Evolutionary conservation across 2,797 vertebrate genomes (phyloP).

Genomic region (Micropoecilia bifurca): DNA sequence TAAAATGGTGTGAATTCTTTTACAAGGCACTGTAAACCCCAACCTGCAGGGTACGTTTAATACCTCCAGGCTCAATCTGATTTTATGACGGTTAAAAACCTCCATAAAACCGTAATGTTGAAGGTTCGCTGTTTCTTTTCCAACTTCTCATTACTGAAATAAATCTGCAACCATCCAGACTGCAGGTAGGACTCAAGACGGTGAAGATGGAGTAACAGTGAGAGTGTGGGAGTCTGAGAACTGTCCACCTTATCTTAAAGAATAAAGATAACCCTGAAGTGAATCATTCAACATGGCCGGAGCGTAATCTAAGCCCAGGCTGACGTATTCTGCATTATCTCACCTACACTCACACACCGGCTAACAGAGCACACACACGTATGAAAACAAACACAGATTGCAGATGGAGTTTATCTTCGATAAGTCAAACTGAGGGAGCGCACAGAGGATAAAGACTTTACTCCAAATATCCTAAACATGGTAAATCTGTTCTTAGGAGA

Average conservation of each 20-base stretch:
- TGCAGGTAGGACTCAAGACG: slow-evolving; percentile 40
- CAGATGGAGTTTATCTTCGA: slow-evolving; percentile 59
- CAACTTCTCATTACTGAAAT: slow-evolving; percentile 17
- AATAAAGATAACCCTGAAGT: slow-evolving; percentile 77
- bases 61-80: slow-evolving; percentile 11
- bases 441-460: slow-evolving; percentile 43
- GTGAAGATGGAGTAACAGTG: slow-evolving; percentile 20
- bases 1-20: not conserved
- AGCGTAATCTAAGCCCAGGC: slow-evolving; percentile 55
- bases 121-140: slow-evolving; percentile 16
- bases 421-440: slow-evolving; percentile 58
- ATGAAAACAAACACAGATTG: slow-evolving; percentile 69
- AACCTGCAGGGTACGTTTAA: slow-evolving; percentile 10
- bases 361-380: not conserved
- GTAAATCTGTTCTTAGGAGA: slow-evolving; percentile 53
- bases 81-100: slow-evolving; percentile 7
- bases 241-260: slow-evolving; percentile 65
- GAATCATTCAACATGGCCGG: slow-evolving; percentile 69
- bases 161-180: slow-evolving; percentile 9
- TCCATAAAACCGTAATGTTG: not conserved
- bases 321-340: slow-evolving; percentile 70
- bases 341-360: slow-evolving; percentile 52
- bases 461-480: slow-evolving; percentile 39
- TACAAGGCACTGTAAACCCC: not conserved
- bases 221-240: slow-evolving; percentile 66